phyloP scores from a whole-genome alignment of 2,888 invertebrate genomes.

The Rapana venosa region DNA sequence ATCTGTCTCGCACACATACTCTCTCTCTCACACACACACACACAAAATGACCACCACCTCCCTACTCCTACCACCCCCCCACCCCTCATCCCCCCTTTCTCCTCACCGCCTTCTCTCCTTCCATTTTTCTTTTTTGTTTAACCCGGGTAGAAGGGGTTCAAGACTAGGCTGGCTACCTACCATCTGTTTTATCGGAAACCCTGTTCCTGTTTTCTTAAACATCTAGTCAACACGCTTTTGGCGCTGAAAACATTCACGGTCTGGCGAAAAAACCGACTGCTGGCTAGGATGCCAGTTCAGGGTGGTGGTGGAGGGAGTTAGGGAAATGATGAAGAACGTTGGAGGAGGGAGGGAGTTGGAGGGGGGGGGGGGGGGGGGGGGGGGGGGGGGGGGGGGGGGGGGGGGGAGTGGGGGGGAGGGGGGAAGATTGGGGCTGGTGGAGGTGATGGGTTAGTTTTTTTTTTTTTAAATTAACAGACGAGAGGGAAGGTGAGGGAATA shows the following conservation, averaged over 20 bases:
- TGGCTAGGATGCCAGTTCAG: not conserved
- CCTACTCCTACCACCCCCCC: not conserved
- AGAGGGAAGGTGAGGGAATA: too few relatives aligned
- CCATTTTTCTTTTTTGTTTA: too few relatives aligned
- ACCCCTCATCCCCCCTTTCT: not conserved
- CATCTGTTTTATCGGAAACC: constrained; percentile 41
- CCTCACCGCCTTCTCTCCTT: not conserved
- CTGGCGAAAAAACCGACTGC: not conserved
- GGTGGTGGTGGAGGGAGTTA: not conserved
- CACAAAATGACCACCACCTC: not conserved
- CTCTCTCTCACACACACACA: not conserved
- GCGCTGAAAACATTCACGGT: constrained; percentile 12
- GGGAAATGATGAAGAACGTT: not conserved
- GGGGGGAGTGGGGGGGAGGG: too few relatives aligned
- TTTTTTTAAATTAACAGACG: not conserved
- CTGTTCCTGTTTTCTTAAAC: constrained; percentile 38
- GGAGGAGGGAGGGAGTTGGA: not conserved
- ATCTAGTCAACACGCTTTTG: constrained; percentile 33
- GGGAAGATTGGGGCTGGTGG: too few relatives aligned
- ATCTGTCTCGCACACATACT: not conserved
- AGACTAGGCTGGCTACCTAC: not conserved
- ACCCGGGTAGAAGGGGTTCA: too few relatives aligned
- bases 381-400: not conserved
- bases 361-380: not conserved
- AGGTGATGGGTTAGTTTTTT: not conserved